A percentile compares a stretch with the other conserved stretches of the same genome.
These are phyloP conservation scores for Pelmatolapia mariae DNA, from an alignment of 2,113 vertebrate genomes.

Conservation along the genomic window DNA sequence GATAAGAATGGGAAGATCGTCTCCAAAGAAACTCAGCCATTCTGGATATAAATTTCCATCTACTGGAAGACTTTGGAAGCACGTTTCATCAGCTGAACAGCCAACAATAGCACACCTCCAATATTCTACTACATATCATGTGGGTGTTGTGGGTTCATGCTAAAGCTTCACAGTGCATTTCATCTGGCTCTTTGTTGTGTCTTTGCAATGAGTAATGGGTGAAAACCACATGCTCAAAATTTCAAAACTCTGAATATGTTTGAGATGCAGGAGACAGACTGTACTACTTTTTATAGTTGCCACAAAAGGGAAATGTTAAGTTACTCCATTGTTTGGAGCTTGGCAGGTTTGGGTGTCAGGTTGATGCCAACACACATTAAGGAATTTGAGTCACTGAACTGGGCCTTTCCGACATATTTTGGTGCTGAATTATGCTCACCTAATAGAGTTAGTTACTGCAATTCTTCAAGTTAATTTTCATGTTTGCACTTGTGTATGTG, in stretches of 20 bases:
- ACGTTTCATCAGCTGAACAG: background rate
- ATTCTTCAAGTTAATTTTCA: background rate
- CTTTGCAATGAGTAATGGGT: background rate
- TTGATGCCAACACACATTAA: background rate
- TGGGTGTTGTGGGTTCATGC: rapidly evolving
- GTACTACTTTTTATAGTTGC: background rate
- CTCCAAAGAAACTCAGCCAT: background rate
- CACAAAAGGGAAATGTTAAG: background rate
- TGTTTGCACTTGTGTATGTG: background rate
- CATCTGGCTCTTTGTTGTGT: background rate
- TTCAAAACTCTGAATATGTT: rapidly evolving
- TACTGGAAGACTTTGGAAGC: background rate
- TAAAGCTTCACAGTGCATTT: background rate
- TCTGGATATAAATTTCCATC: background rate
- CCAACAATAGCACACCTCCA: background rate
- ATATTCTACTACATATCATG: background rate
- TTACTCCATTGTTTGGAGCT: background rate
- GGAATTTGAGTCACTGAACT: background rate
- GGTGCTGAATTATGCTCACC: background rate
- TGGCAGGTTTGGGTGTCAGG: background rate
- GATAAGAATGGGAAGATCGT: background rate
- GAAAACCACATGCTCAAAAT: background rate
- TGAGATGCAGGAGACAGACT: background rate
- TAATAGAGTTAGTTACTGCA: background rate
- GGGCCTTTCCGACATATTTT: background rate